These are phyloP conservation scores for Mamestra brassicae DNA, from an alignment of 2,888 invertebrate genomes.

Conservation along the genomic window DNA sequence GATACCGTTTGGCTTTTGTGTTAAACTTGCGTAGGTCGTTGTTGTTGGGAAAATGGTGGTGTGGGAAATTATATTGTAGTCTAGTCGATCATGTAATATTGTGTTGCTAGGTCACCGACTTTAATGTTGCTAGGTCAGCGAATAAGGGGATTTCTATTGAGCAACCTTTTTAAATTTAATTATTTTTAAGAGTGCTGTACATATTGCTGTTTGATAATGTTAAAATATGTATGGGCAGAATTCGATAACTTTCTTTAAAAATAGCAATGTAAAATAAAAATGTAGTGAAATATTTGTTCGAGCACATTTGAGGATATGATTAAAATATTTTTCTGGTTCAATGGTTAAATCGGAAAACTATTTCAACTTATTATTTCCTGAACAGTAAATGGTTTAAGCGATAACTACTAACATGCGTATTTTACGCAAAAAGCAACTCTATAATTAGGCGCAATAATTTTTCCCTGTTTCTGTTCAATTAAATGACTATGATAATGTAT, in stretches of 20 bases:
- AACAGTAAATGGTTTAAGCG: slow-evolving; percentile 12
- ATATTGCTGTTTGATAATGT: background rate
- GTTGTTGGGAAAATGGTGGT: slow-evolving; percentile 1
- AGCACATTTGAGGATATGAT: background rate
- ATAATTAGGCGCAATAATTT: slow-evolving; percentile 1
- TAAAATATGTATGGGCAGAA: too few relatives aligned
- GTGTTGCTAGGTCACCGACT: background rate
- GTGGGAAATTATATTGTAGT: slow-evolving; percentile 12
- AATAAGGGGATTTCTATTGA: slow-evolving; percentile 18
- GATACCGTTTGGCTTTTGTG: slow-evolving; percentile 13
- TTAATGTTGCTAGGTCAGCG: slow-evolving; percentile 23
- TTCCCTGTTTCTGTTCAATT: slow-evolving; percentile 33
- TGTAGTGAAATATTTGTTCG: too few relatives aligned
- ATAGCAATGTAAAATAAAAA: too few relatives aligned
- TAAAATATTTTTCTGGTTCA: slow-evolving; percentile 27
- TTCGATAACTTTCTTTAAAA: background rate
- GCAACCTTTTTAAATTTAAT: slow-evolving; percentile 4
- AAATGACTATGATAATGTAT: slow-evolving; percentile 31
- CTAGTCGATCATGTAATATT: slow-evolving; percentile 12
- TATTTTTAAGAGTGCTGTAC: background rate
- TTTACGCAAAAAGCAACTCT: background rate
- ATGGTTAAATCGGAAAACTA: slow-evolving; percentile 11
- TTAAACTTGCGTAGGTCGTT: slow-evolving; percentile 19
- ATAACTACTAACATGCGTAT: slow-evolving; percentile 23
- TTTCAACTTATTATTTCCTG: slow-evolving; percentile 28